These are phyloP conservation scores for Argopecten irradians DNA, from an alignment of 1,140 invertebrate species.

Conservation along the genomic window DNA sequence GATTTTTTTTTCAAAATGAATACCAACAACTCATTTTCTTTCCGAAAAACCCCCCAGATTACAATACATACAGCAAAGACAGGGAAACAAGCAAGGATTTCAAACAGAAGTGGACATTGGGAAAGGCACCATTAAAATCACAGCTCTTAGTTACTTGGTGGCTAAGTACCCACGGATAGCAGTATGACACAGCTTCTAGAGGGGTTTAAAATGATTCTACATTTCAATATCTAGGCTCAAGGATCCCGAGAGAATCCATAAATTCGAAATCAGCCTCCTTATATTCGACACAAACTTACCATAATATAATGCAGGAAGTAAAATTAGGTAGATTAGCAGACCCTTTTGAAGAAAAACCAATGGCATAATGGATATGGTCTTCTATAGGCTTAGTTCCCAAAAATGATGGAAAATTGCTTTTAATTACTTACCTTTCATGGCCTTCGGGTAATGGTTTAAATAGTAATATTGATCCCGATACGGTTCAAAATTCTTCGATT, in stretches of 20 bases:
- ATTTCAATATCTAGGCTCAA: not conserved
- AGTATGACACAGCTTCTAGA: not conserved
- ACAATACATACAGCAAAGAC: no score
- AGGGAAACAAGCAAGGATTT: no score
- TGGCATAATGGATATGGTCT: not conserved
- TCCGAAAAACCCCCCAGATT: no score
- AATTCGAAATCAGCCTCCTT: not conserved
- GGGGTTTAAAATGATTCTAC: constrained; percentile 20
- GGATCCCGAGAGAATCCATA: not conserved
- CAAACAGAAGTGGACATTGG: not conserved
- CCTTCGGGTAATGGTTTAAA: constrained; percentile 1
- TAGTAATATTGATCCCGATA: not conserved
- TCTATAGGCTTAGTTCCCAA: constrained; percentile 13
- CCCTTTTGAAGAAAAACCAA: not conserved
- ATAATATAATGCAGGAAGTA: constrained; percentile 10
- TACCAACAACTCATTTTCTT: no score
- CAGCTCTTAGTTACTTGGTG: not conserved
- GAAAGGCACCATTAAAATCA: not conserved
- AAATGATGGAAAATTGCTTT: not conserved
- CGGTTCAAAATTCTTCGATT: not conserved
- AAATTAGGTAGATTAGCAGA: not conserved
- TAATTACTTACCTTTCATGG: constrained; percentile 25
- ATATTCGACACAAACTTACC: not conserved
- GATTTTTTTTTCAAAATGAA: no score
- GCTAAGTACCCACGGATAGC: not conserved